phyloP scores from a whole-genome alignment of 1,140 invertebrate genomes.

The Trypoxylus dichotomus region DNA sequence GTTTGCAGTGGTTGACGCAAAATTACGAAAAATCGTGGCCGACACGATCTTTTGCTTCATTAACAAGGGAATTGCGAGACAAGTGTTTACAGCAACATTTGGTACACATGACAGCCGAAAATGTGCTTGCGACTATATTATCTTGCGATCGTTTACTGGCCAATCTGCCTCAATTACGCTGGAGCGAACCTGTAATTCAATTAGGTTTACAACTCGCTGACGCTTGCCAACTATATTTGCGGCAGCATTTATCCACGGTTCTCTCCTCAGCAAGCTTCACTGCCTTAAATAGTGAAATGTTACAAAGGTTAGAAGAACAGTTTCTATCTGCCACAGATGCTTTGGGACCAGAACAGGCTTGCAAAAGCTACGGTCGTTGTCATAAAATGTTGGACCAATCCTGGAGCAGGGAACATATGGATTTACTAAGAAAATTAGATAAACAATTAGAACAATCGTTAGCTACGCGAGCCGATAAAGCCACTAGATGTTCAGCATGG shows the following conservation, averaged over 20 bases:
- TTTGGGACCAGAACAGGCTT: slow-evolving; percentile 70
- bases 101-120: slow-evolving; percentile 66
- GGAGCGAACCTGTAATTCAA: slow-evolving; percentile 70
- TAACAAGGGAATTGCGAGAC: slow-evolving; percentile 78
- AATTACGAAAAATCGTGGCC: slow-evolving; percentile 86
- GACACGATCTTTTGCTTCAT: slow-evolving; percentile 77
- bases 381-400: slow-evolving; percentile 47
- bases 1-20: slow-evolving; percentile 81
- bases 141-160: slow-evolving; percentile 70
- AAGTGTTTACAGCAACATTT: slow-evolving; percentile 82
- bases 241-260: slow-evolving; percentile 68
- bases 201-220: slow-evolving; percentile 69
- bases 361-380: slow-evolving; percentile 63
- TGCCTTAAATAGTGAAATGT: slow-evolving; percentile 62
- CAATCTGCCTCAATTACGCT: slow-evolving; percentile 68
- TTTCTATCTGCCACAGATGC: slow-evolving; percentile 65
- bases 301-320: slow-evolving; percentile 58
- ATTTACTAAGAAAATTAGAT: slow-evolving; percentile 52
- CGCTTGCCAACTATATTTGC: slow-evolving; percentile 60
- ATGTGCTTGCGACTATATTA: slow-evolving; percentile 60
- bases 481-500: slow-evolving; percentile 66
- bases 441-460: slow-evolving; percentile 64
- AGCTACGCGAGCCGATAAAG: slow-evolving; percentile 62
- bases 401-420: slow-evolving; percentile 44
- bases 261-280: slow-evolving; percentile 67